These are phyloP conservation scores for Octomys mimax DNA, from an alignment of 2,797 vertebrate genomes.

Conservation along the genomic window DNA sequence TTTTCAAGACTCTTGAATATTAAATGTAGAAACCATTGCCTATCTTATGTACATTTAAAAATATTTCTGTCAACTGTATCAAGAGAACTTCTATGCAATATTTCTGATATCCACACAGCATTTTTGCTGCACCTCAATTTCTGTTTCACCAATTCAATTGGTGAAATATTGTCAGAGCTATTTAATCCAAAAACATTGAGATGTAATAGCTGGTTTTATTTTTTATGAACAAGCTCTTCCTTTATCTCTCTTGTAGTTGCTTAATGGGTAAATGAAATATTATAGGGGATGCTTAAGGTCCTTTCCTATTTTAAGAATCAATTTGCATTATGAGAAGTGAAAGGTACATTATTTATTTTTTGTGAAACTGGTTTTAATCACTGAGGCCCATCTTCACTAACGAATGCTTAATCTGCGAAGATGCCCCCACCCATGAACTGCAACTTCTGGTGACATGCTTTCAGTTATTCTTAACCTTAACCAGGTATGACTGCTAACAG, in stretches of 20 bases:
- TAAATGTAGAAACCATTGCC: background rate
- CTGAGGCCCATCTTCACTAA: background rate
- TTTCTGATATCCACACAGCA: background rate
- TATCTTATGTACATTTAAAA: background rate
- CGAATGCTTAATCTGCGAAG: background rate
- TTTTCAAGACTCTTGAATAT: background rate
- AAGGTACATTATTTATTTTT: background rate
- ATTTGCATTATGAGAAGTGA: background rate
- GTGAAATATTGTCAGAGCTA: background rate
- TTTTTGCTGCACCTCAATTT: background rate
- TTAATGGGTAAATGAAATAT: background rate
- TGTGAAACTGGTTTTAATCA: background rate
- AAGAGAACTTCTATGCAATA: background rate
- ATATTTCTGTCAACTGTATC: background rate
- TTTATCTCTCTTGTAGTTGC: background rate
- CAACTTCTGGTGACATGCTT: background rate
- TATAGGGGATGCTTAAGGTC: background rate
- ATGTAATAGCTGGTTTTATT: background rate
- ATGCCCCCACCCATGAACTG: fast-evolving
- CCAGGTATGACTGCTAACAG: background rate
- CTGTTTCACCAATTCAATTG: background rate
- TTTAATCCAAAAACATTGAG: background rate
- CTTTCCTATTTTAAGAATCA: background rate
- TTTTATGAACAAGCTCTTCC: background rate
- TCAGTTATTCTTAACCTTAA: slow-evolving; percentile 6